Evolutionary conservation across 1,140 invertebrate species (phyloP).

Genomic region (Formica exsecta): DNA sequence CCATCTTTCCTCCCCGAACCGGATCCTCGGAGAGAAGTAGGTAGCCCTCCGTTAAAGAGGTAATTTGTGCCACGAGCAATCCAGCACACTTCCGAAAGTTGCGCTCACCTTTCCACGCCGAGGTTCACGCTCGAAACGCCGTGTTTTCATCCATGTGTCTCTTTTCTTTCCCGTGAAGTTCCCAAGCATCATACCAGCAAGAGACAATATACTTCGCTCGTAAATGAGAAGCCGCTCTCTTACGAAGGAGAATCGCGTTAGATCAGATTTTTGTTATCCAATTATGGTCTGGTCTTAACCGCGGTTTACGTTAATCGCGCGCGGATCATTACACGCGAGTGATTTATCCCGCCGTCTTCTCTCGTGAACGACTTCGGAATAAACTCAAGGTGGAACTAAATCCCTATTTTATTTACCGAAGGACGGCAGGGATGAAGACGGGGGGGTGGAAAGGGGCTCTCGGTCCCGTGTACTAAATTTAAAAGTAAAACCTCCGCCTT

Average conservation of each 20-base stretch:
- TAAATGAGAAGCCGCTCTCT: neutral
- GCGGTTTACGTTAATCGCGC: conserved; percentile 60
- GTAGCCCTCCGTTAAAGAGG: conserved; percentile 80
- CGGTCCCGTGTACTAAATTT: conserved; percentile 83
- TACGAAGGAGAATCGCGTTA: neutral
- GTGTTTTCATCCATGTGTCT: neutral
- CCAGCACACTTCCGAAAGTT: conserved; percentile 66
- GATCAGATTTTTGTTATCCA: neutral
- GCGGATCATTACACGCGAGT: conserved; percentile 62
- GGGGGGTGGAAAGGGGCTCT: conserved; percentile 54
- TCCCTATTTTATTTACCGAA: conserved; percentile 80
- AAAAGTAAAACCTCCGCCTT: conserved; percentile 83
- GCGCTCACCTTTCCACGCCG: conserved; percentile 33
- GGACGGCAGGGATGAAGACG: conserved; percentile 57
- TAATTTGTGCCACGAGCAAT: conserved; percentile 80
- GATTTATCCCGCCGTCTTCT: conserved; percentile 63
- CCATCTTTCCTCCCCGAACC: conserved; percentile 76
- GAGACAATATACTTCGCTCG: neutral
- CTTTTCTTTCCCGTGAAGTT: neutral
- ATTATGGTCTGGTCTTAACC: conserved; percentile 22
- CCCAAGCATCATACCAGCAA: neutral
- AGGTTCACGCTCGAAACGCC: conserved; percentile 5
- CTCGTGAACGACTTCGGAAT: conserved; percentile 65
- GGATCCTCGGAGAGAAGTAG: conserved; percentile 69
- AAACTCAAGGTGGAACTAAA: conserved; percentile 77